These are phyloP conservation scores for Callosobruchus maculatus DNA, from an alignment of 2,888 invertebrate species.

Conservation along the genomic window DNA sequence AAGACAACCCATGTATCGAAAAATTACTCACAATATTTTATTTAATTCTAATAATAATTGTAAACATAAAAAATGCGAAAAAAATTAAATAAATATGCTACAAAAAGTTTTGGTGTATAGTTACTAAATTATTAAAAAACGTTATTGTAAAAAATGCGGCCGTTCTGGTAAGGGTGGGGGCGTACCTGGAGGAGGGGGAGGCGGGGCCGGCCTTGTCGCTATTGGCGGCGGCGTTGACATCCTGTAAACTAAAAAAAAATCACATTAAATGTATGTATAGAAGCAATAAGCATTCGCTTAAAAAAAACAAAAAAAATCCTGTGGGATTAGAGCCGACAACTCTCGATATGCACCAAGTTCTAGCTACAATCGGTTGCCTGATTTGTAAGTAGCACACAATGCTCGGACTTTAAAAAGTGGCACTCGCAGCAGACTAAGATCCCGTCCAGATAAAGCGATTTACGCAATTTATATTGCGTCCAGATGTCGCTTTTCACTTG, in stretches of 20 bases:
- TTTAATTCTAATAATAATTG: not conserved
- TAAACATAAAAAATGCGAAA: not conserved
- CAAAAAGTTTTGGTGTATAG: not conserved
- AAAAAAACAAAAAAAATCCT: no score
- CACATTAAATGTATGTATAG: no score
- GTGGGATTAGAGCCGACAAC: no score
- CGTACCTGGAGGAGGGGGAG: conserved; percentile 30
- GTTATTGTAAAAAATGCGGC: conserved; percentile 3
- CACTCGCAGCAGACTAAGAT: no score
- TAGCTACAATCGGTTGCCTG: no score
- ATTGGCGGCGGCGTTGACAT: conserved; percentile 25
- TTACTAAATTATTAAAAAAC: not conserved
- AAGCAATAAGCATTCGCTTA: no score
- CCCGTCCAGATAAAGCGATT: no score
- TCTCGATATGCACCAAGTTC: no score
- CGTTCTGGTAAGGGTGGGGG: conserved; percentile 20
- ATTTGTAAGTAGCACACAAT: no score
- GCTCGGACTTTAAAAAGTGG: no score
- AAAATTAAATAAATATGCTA: not conserved
- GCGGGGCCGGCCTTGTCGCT: conserved; percentile 28
- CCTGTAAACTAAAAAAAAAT: conserved; percentile 24
- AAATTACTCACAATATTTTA: not conserved
- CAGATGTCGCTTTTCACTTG: no score
- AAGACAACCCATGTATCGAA: not conserved
- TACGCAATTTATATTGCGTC: no score